Percentiles rank a stretch among this genome's conserved stretches.
phyloP scores from a whole-genome alignment of 2,113 vertebrate species.

The Genyomyrus donnyi region DNA sequence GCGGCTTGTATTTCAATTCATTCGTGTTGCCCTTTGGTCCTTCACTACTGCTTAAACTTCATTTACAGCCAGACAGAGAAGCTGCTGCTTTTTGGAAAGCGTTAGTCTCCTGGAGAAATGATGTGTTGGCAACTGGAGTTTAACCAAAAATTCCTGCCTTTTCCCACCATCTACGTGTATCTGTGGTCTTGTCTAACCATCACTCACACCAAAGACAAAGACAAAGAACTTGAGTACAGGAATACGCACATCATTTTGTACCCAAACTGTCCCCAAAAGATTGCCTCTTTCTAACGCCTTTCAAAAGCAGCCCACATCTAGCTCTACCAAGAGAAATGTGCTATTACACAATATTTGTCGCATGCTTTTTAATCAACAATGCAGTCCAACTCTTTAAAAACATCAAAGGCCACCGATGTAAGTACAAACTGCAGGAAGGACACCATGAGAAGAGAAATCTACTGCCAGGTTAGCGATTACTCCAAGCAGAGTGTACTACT shows the following conservation, averaged over 20 bases:
- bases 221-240: not conserved
- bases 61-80: not conserved
- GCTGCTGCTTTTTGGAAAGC: not conserved
- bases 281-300: not conserved
- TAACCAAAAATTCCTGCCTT: not conserved
- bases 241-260: not conserved
- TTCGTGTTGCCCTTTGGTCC: not conserved
- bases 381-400: not conserved
- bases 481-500: not conserved
- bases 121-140: not conserved
- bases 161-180: not conserved
- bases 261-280: not conserved
- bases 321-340: conserved; percentile 3
- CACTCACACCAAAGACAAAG: not conserved
- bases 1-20: not conserved
- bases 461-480: not conserved
- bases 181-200: not conserved
- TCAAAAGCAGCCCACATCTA: not conserved
- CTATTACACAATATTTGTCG: not conserved
- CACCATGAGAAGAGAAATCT: not conserved
- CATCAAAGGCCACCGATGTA: not conserved
- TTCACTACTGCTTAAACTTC: not conserved
- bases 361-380: conserved; percentile 7
- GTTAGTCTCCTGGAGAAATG: not conserved
- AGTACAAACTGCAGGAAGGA: not conserved